Evolutionary conservation across 2,113 vertebrate species (phyloP).

Genomic region (Rhinoderma darwinii): DNA sequence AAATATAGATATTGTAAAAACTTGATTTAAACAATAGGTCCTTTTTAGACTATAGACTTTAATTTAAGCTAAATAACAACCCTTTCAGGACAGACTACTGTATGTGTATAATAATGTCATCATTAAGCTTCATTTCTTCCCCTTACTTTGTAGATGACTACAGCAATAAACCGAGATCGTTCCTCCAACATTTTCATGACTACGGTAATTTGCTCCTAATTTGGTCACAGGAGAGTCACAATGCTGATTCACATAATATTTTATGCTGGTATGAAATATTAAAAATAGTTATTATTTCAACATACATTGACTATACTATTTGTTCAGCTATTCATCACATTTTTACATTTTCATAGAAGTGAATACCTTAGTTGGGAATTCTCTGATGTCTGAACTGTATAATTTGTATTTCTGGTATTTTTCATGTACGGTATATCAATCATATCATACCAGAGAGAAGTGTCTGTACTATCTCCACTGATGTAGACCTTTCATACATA

Average conservation of each 20-base stretch:
- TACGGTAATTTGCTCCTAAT: neutral
- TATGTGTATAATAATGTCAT: too few relatives aligned
- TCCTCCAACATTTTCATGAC: too few relatives aligned
- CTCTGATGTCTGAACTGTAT: neutral
- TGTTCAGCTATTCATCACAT: neutral
- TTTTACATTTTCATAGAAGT: neutral
- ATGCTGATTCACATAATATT: too few relatives aligned
- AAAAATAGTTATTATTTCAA: neutral
- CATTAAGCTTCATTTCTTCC: too few relatives aligned
- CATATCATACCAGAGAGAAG: neutral
- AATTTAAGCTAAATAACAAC: too few relatives aligned
- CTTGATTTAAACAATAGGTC: too few relatives aligned
- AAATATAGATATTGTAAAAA: too few relatives aligned
- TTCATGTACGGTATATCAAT: constrained; percentile 30
- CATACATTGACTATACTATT: neutral
- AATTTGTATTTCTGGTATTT: neutral
- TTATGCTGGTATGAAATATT: neutral
- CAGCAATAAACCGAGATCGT: too few relatives aligned
- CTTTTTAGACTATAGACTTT: too few relatives aligned
- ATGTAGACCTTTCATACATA: constrained; percentile 53
- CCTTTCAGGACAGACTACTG: too few relatives aligned
- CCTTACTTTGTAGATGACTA: too few relatives aligned
- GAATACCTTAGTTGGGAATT: neutral
- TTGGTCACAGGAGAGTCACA: neutral
- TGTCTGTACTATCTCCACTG: constrained; percentile 10